Base-by-base conservation (phyloP, 2,888 invertebrate species). In the Dolichomitus sp. region DNA sequence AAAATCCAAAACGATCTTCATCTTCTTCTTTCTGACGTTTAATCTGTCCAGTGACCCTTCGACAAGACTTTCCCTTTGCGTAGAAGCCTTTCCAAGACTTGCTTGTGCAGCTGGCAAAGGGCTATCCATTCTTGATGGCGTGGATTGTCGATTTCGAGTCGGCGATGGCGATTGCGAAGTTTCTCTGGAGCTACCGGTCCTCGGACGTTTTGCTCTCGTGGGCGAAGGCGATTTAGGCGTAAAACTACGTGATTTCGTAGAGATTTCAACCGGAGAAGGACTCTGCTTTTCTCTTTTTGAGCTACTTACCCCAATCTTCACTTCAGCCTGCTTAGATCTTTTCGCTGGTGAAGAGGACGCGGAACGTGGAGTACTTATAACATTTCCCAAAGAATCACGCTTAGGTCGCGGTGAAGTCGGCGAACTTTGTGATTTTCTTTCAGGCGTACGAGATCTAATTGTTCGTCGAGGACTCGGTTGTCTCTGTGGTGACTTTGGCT, bases 1-100 rank as follows among this genome's bases (percentile, higher is more conserved):
- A 70, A 92, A 92, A 19, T 92, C 91, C 6, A 91, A 77, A 12
- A 89, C 86, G 12, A 91, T 89, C 69, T 89, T 90, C 40, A 82
- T 83, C 52, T 85, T 89, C 50, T 80, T 86, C 33, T 83, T 85
- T 23, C 81, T 72, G 4, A 80, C 61, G 40, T 59, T 81, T 50
- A 66, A 66, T 54, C 9, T 54, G 1, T 82, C 78, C 6, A 23
- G 27, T 11, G 61, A 27, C 6, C 57, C 23, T 23, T 42, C 23
- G 0, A 76, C 65, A 5, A 11, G 33, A 9, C 48, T 61, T 14
- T 81, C 68, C 5, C 73, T 68, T 52, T 54, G 30, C 11, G 52
- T 30, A 6, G 57, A 37, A 40, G 27, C 61, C 61, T 48, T 63
- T 12, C 23, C 54, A 50, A 27, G 76, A 68, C 27, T 77, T 42